A percentile compares a stretch with the other conserved stretches of the same genome.
phyloP scores from a whole-genome alignment of 2,113 vertebrate genomes.

The Emydura subglobosa region DNA sequence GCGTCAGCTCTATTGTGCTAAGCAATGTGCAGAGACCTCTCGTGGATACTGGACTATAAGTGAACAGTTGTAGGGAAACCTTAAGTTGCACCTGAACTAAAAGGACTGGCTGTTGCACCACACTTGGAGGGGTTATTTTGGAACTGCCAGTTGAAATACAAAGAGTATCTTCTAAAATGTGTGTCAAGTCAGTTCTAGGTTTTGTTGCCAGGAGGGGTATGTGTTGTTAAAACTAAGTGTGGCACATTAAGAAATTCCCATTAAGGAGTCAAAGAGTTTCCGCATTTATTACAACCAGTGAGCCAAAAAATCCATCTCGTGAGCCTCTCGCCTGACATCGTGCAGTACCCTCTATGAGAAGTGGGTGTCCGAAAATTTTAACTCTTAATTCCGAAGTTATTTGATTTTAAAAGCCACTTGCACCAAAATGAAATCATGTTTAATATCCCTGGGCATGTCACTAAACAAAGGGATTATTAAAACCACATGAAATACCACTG shows the following conservation, averaged over 20 bases:
- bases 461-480: not conserved
- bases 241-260: not conserved
- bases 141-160: not conserved
- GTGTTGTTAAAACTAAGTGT: not conserved
- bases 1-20: too few species aligned
- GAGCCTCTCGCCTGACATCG: not conserved
- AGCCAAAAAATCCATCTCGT: not conserved
- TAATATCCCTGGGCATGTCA: not conserved
- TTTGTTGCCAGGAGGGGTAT: not conserved
- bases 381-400: not conserved
- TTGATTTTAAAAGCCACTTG: not conserved
- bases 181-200: not conserved
- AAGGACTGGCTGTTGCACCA: not conserved
- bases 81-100: too few species aligned
- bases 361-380: not conserved
- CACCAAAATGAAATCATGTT: not conserved
- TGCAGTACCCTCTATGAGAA: not conserved
- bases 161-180: not conserved
- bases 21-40: too few species aligned
- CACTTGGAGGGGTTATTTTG: not conserved
- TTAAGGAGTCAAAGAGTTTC: too few species aligned
- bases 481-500: not conserved
- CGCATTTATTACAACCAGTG: too few species aligned
- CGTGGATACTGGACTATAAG: too few species aligned
- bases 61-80: too few species aligned